Evolutionary conservation across 2,797 vertebrate species (phyloP).

Genomic region (Darevskia nairensis): DNA sequence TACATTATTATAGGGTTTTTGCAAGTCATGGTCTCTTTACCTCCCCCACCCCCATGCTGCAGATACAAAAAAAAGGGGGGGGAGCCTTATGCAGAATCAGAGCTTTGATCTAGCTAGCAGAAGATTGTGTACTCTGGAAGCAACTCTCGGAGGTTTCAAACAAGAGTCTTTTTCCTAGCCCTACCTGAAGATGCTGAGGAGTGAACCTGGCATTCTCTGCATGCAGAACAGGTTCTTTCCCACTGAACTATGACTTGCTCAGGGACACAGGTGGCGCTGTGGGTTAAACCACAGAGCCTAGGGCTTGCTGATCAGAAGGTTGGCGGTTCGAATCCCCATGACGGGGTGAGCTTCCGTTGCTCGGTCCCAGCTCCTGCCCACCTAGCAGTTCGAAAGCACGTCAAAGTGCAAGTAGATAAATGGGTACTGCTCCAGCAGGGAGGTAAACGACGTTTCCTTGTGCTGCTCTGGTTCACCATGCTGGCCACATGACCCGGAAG

Average conservation of each 20-base stretch:
- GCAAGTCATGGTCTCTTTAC: neutral
- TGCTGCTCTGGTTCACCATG: no score
- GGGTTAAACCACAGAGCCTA: no score
- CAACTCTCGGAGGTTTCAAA: neutral
- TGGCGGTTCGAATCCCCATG: no score
- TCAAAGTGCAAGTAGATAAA: no score
- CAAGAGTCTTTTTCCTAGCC: neutral
- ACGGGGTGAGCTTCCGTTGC: no score
- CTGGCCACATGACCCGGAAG: no score
- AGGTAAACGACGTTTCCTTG: no score
- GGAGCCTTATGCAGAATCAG: neutral
- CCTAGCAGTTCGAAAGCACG: no score
- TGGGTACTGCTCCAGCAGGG: no score
- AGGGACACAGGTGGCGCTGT: no score
- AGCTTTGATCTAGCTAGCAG: neutral
- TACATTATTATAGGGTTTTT: neutral
- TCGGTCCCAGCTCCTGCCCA: no score
- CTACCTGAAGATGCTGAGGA: neutral
- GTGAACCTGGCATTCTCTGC: neutral
- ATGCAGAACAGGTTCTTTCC: neutral
- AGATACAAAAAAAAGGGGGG: neutral
- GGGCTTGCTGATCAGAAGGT: no score
- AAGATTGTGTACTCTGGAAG: neutral
- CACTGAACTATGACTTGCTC: neutral
- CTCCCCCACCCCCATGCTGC: neutral